Base-by-base conservation (phyloP, 2,888 invertebrate species). In the Metalampra italica region DNA sequence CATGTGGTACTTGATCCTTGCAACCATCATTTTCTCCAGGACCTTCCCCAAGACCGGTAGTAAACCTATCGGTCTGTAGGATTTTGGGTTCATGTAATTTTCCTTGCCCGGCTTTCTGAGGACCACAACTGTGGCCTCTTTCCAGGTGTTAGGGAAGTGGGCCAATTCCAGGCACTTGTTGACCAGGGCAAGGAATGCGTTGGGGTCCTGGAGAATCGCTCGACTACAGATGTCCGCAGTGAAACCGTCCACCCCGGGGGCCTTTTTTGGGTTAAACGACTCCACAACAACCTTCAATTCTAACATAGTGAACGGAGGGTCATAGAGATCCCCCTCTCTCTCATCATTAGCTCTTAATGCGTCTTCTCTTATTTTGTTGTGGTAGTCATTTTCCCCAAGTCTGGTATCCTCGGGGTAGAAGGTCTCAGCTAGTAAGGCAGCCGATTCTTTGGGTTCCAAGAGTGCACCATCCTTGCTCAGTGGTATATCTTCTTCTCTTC, bases 201-300 rank as follows among this genome's bases (percentile, higher is more conserved):
- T 11, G 2, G 32, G 32, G 9, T 8, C 32, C 11, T 5, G 9
- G 11, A 9, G 8, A 9, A 32, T 11, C 7, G 32, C 32, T 7
- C 4, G 1, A 4, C 9, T 11, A 8, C 32, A 32, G 3, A 54
- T 52, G 14, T 57, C 54, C 0, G 54, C 51, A 0, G 57, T 55
- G n/a, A 54, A 40, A 0, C 53, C 54, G 12, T 57, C 57, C 0
- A 39, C 15, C 0, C 57, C 53, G 0, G 56, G 56, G 5, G 56
- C 56, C 37, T 54, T 56, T 22, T 49, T 53, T 0, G 57, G 51
- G 36, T 51, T 52, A 9, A 54, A 46, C n/a, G n/a, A 7, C 30
- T 32, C 1, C 13, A n/a, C 9, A 44, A 37, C 3, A 38, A 36
- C 42, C 14, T 13, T 36, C 40, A 44, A 38, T 29, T 47, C 9